Base-by-base conservation (phyloP, 2,113 vertebrate species). In the Balaenoptera acutorostrata region DNA sequence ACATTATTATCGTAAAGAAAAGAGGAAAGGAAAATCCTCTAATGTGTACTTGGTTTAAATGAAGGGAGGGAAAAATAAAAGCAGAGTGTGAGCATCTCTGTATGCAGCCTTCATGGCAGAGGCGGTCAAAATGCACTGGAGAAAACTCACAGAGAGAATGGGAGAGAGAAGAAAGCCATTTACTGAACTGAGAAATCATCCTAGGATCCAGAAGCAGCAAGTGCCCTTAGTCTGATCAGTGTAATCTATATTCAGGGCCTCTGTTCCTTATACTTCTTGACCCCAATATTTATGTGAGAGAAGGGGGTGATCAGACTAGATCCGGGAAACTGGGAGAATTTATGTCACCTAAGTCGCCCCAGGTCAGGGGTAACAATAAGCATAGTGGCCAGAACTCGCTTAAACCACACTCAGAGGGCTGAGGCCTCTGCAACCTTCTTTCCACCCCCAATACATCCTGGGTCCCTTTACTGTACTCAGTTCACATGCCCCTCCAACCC, bases 1-100 rank as follows among this genome's bases (percentile, higher is more conserved):
- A 98, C 97, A 97, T 97, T 98, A 98, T 98, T 98, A 98, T 97
- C 98, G 85, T 97, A 98, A 97, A 98, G 98, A 96, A 97, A 98
- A 89, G 87, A 90, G 69, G 89, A 74, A 98, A 95, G 84, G 96
- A 98, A 98, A 98, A 96, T 44, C 93, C 92, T 96, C 94, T 49
- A 95, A 97, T 97, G 93, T 44, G 85, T 90, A 91, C 93, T 98
- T 97, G 97, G 87, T 97, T 98, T 98, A 98, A 96, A 93, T 96
- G 94, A 98, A 96, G 92, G 95, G 46, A 94, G 97, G 97, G 93
- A 97, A 95, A 96, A 96, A 93, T 91, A 89, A 88, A 97, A 86
- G 89, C 74, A 1, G 44, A 96, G 66, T 23, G 14, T 10, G 86
- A 20, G 74, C 44, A 5, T 29, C 74, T 52, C 2, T 44, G 46